Evolutionary conservation across 2,113 vertebrate species (phyloP), one percentile per base, ranked within the genome.

Genomic region (Noturus placidus): DNA sequence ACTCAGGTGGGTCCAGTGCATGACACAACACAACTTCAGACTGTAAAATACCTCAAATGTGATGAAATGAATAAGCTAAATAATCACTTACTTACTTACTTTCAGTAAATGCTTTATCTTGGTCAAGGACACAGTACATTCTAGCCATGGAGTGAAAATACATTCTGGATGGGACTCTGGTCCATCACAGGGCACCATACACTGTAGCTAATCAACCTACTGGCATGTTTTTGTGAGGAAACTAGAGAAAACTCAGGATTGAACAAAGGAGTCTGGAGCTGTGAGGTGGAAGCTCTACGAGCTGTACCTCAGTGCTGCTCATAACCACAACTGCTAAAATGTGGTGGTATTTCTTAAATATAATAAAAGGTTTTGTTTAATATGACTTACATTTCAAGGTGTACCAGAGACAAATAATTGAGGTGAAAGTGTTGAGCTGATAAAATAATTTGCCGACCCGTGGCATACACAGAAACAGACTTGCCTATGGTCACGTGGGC

Each of bases 1-100:
- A 84, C 92, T 27, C 80, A 91, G 93, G 96, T 95, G 20, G 3
- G 91, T 92, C n/a, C 38, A 42, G 65, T 61, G n/a, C 33, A 0
- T 27, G 30, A 27, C 33, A 42, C 14, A 7, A 20, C 10, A 33
- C 30, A 35, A 83, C 25, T 0, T 52, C 33, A 13, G 42, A 46
- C 42, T 46, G 42, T 7, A n/a, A 63, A 63, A 11, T 10, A 27
- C 3, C 27, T 65, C 27, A n/a, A 65, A 27, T 27, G 10, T 65
- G n/a, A n/a, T 27, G 7, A n/a, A n/a, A n/a, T n/a, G 27, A 54
- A 65, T 65, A 11, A 65, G 25, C 3, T 65, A 65, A 65, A 65
- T 65, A 65, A 61, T 61, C 59, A 59, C 20, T 59, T 59, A 57
- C 5, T 57, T 15, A 59, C 57, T 8, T 5, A 59, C 57, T 22